Evolutionary conservation across 2,113 vertebrate species (phyloP), one percentile per base, ranked within the genome.

Genomic region (Onychostruthus taczanowskii): DNA sequence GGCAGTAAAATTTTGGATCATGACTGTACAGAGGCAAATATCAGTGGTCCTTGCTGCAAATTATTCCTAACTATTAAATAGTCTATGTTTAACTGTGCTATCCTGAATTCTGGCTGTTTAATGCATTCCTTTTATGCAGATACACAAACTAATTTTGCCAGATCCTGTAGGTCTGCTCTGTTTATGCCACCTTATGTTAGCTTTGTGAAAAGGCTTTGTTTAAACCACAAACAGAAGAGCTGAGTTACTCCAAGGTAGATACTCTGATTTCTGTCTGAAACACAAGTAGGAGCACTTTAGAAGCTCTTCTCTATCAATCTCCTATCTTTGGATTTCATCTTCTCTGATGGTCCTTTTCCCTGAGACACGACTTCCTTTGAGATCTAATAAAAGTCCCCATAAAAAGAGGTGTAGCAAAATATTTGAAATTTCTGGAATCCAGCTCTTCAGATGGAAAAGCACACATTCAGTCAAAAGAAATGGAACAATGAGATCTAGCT

Each of bases 361-460:
- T 31, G 43, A 90, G 63, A 70, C 21, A 6, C 41, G 55, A 77
- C 63, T 47, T 91, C 52, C 39, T 53, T 52, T 52, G 39, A 67
- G 75, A 64, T 37, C 41, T 88, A 67, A 30, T 89, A 91, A 91
- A 95, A 69, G 16, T 66, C 52, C 50, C 19, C 41, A 66, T 84
- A 87, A 92, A 95, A 33, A 69, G 74, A 83, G 31, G 56, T 49
- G 58, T 61, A 85, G 52, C 0, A 3, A 94, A 80, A 58, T 27
- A 84, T 88, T 78, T 86, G 47, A 88, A 83, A 88, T 84, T 82
- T 39, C 62, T 93, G 62, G 53, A 95, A 87, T 85, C 41, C 58
- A 77, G 8, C n/a, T n/a, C 39, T 77, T 77, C 61, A 55, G 24
- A 61, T 26, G 28, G 43, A 64, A 90, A 88, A 88, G 68, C 44